Percentiles rank a stretch among this genome's conserved stretches.
Evolutionary conservation across 1,140 invertebrate genomes (phyloP).

Genomic region (Grapholita molesta): DNA sequence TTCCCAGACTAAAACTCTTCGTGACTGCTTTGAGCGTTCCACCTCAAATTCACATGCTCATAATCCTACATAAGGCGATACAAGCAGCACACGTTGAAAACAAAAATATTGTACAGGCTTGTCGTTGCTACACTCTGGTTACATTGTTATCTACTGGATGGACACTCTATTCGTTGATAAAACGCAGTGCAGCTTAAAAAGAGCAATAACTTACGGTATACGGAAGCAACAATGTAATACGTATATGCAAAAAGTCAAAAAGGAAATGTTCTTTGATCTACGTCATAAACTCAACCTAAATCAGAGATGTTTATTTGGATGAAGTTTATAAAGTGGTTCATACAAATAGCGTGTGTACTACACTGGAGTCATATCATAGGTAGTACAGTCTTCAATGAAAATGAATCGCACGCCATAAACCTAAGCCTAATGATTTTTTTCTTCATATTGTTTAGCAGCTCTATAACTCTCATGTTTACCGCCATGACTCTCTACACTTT

Average conservation of each 20-base stretch:
- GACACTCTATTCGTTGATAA: background rate
- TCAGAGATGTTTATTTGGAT: background rate
- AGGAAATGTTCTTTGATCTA: background rate
- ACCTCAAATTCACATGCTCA: slow-evolving; percentile 6
- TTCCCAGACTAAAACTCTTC: background rate
- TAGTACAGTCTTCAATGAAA: slow-evolving; percentile 28
- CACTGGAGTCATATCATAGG: slow-evolving; percentile 47
- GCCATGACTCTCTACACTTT: background rate
- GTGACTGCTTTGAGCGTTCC: background rate
- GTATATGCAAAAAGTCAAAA: background rate
- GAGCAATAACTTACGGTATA: too few relatives aligned
- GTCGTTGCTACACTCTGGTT: background rate
- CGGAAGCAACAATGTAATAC: background rate
- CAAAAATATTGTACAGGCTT: background rate
- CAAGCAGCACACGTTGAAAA: background rate
- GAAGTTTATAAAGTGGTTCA: slow-evolving; percentile 29
- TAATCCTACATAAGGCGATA: background rate
- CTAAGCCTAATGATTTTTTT: background rate
- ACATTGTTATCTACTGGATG: background rate
- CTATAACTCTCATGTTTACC: background rate
- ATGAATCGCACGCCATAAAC: background rate
- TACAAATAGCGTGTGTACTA: slow-evolving; percentile 36
- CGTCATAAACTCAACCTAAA: background rate
- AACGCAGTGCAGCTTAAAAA: background rate
- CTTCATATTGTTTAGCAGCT: background rate